phyloP scores from a whole-genome alignment of 2,888 invertebrate genomes.

The Baccha elongata region DNA sequence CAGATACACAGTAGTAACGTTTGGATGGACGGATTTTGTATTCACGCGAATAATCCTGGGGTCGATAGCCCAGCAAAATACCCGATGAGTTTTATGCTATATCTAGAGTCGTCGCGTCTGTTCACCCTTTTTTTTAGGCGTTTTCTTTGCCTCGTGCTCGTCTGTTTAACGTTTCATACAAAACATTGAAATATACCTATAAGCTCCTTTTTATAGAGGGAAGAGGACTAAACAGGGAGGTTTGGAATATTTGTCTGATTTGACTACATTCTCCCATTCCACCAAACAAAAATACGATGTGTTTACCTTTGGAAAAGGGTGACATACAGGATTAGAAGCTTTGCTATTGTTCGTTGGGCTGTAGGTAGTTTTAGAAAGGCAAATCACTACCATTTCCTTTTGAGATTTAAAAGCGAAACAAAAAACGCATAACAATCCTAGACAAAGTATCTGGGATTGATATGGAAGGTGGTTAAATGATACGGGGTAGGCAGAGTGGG shows the following conservation, averaged over 20 bases:
- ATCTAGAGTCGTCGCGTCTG: constrained; percentile 22
- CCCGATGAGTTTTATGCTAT: constrained; percentile 53
- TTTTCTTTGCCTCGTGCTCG: neutral
- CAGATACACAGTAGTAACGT: constrained; percentile 39
- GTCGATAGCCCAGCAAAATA: constrained; percentile 67
- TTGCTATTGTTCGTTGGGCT: constrained; percentile 65
- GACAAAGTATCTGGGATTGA: constrained; percentile 18
- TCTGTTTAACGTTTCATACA: constrained; percentile 33
- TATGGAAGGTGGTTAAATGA: neutral
- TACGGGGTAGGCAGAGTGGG: neutral
- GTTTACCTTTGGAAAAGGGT: constrained; percentile 39
- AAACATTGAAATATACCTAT: constrained; percentile 44
- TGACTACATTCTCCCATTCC: constrained; percentile 17
- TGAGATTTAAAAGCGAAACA: constrained; percentile 42
- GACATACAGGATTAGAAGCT: constrained; percentile 64
- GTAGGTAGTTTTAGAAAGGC: constrained; percentile 62
- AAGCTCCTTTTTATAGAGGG: neutral
- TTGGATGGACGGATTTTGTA: constrained; percentile 54
- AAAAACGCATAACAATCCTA: constrained; percentile 43
- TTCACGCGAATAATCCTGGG: constrained; percentile 70
- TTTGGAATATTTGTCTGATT: constrained; percentile 40
- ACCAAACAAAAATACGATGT: neutral
- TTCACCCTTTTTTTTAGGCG: constrained; percentile 49
- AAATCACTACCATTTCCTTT: constrained; percentile 57
- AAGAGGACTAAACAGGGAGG: neutral